Evolutionary conservation across 30 jellyfish, hydroid and myxozoan species (phyloP).

Genomic region (Phacellophora camtschatica): DNA sequence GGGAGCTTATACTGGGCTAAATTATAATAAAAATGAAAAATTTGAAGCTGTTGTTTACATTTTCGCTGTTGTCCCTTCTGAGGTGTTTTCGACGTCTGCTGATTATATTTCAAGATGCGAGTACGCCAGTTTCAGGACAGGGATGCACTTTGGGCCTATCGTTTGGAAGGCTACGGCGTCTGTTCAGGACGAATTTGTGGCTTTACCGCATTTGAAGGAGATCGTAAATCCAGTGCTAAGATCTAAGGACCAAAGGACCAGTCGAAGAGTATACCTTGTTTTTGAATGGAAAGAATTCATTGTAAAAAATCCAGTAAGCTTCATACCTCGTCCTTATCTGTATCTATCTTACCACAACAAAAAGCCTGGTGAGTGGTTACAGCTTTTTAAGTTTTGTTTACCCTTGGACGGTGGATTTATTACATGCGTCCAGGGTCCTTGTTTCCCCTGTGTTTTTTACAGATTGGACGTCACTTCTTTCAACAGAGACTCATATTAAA

Average conservation of each 20-base stretch:
- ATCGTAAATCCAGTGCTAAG: slow-evolving; percentile 1
- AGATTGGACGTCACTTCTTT: too few relatives aligned
- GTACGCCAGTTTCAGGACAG: neutral
- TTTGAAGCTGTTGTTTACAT: slow-evolving; percentile 20
- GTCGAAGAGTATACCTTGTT: neutral
- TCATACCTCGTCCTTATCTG: neutral
- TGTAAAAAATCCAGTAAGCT: neutral
- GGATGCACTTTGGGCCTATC: slow-evolving; percentile 8
- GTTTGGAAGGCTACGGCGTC: neutral
- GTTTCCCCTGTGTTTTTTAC: too few relatives aligned
- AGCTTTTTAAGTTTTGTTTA: too few relatives aligned
- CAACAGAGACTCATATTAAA: too few relatives aligned
- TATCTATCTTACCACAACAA: neutral
- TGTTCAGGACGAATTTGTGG: neutral
- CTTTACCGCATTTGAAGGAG: neutral
- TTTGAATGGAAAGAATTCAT: neutral
- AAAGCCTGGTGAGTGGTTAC: neutral
- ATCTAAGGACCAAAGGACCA: neutral
- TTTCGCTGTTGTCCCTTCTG: neutral
- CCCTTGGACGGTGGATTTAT: too few relatives aligned
- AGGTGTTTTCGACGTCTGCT: neutral
- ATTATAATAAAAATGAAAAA: too few relatives aligned
- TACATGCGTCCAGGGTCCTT: too few relatives aligned
- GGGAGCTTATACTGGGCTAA: too few relatives aligned
- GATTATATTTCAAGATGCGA: neutral